A percentile compares a stretch with the other conserved stretches of the same genome.
Conservation (phyloP, 2,888 invertebrate genomes). For the Myathropa florea region DNA sequence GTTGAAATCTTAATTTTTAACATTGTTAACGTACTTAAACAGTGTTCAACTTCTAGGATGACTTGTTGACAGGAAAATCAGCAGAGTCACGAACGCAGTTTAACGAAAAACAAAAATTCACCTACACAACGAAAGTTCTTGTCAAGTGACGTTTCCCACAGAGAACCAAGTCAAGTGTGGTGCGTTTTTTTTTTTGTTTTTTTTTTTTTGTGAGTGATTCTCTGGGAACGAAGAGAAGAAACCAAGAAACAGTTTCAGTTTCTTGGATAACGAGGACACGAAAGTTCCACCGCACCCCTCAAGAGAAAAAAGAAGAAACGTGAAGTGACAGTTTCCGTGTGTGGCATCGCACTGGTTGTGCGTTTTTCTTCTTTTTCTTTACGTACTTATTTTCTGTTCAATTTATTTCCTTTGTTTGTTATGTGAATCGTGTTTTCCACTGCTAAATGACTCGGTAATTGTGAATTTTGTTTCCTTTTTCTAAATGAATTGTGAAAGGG, state of each 20-base stretch:
- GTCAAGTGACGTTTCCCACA: slow-evolving; percentile 15
- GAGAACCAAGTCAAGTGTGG: not conserved
- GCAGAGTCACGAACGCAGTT: not conserved
- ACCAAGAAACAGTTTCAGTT: slow-evolving; percentile 49
- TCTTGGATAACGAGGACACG: slow-evolving; percentile 49
- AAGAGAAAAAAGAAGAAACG: no score
- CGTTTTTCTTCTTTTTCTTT: slow-evolving; percentile 53
- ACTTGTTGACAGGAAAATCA: slow-evolving; percentile 36
- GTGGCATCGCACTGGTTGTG: slow-evolving; percentile 67
- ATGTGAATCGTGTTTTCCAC: slow-evolving; percentile 52
- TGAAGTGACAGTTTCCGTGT: slow-evolving; percentile 63
- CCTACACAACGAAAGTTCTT: not conserved
- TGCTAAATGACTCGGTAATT: slow-evolving; percentile 58
- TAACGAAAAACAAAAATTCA: not conserved
- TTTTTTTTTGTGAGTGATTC: slow-evolving; percentile 12
- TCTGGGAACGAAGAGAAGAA: not conserved
- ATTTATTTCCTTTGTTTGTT: slow-evolving; percentile 66
- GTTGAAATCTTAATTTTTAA: no score
- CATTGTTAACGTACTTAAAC: no score
- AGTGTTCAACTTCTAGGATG: slow-evolving; percentile 12
- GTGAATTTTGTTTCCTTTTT: slow-evolving; percentile 25
- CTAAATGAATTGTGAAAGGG: slow-evolving; percentile 46
- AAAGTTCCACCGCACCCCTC: slow-evolving; percentile 30
- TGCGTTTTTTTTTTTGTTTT: slow-evolving; percentile 8
- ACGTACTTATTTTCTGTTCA: slow-evolving; percentile 9